These are phyloP conservation scores for Nycticorax nycticorax DNA, from an alignment of 2,113 vertebrate species.

Conservation along the genomic window DNA sequence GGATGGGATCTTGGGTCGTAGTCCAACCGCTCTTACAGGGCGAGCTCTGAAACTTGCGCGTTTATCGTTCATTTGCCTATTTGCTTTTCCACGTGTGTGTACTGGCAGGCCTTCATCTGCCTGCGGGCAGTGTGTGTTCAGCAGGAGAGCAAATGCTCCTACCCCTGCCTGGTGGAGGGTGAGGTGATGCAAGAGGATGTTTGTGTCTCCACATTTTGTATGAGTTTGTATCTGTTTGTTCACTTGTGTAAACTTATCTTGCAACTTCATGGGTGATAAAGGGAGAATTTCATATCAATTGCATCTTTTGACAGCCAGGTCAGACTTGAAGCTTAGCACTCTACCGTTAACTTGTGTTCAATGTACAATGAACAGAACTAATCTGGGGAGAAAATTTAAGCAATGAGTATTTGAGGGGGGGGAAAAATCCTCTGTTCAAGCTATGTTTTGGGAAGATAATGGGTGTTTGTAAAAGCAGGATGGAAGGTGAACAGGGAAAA, in stretches of 20 bases:
- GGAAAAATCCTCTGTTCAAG: neutral
- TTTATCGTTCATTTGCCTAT: fast-evolving
- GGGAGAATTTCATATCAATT: neutral
- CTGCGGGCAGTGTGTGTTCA: fast-evolving
- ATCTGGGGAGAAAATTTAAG: neutral
- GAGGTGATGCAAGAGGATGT: fast-evolving
- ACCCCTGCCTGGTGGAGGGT: fast-evolving
- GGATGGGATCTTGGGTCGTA: neutral
- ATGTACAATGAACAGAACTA: neutral
- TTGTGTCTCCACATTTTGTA: neutral
- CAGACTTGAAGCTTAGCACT: neutral
- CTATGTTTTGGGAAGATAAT: neutral
- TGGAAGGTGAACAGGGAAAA: neutral
- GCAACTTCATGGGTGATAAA: neutral
- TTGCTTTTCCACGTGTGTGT: neutral
- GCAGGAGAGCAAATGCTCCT: neutral
- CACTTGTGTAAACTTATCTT: neutral
- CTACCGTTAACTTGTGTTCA: neutral
- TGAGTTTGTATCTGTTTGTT: neutral
- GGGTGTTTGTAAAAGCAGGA: neutral
- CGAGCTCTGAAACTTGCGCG: fast-evolving
- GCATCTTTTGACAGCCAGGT: neutral
- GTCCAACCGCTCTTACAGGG: neutral
- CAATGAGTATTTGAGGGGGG: neutral
- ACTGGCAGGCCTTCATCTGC: neutral